Base-by-base conservation (phyloP, 2,888 invertebrate species). In the Pyrrhia umbra region DNA sequence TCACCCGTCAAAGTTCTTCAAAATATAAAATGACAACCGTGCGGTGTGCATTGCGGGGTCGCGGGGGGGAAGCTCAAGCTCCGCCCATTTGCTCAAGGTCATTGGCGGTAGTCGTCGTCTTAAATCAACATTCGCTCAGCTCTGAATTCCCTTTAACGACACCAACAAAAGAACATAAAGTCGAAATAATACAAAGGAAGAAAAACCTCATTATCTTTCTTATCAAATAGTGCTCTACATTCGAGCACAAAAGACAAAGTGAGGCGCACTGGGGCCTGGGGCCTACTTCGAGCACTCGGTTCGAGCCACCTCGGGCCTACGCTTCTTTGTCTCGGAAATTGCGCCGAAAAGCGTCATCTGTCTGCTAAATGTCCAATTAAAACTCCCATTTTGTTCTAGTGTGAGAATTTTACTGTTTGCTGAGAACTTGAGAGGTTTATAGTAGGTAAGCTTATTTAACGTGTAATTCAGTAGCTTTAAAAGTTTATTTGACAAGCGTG, bases 301-400 rank as follows among this genome's bases (percentile, higher is more conserved):
- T 46, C 62, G 23, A 40, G 64, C 27, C 45, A 37, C 25, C 49
- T 68, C 51, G 60, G 21, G 55, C 49, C 45, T 27, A 46, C 55
- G 52, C 20, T 40, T 43, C 77, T 79, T 69, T 77, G 64, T 73
- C 57, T 72, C 51, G 49, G 69, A 52, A 76, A 73, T 64, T 69
- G 77, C 55, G 66, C 72, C 68, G 57, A 79, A 77, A 79, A 79
- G 69, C 60, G 68, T 52, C 77, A 69, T 67, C 77, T 77, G 64
- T 69, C 62, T 27, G 46, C 49, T 20, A 58, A 79, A 55, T 49
- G 66, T 73, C 77, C 77, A 77, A 76, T 77, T 79, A 77, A 61
- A 79, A 73, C 21, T 25, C 54, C 15, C 45, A 51, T 43, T 65
- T 61, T 39, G 27, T 47, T 64, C 34, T 50, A 37, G 61, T 42